Percentiles rank a stretch among this genome's conserved stretches.
These are phyloP conservation scores for Baccha elongata DNA, from an alignment of 2,888 invertebrate genomes.

Conservation along the genomic window DNA sequence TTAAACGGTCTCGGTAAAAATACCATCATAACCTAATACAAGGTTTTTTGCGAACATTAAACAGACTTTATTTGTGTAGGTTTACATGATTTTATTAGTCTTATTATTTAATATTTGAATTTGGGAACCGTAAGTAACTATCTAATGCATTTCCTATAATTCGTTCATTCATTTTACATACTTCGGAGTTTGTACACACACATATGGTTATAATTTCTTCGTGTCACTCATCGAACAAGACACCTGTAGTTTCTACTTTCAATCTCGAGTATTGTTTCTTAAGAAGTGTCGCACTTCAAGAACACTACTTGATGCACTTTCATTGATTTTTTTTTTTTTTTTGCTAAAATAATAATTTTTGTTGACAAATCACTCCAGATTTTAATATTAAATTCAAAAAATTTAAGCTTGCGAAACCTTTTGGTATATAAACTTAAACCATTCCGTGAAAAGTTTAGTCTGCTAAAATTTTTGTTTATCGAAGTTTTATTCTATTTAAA, in stretches of 20 bases:
- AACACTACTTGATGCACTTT: background rate
- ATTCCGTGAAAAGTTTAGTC: background rate
- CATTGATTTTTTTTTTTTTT: too few species aligned
- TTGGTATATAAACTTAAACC: constrained; percentile 22
- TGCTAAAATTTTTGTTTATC: background rate
- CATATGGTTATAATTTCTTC: background rate
- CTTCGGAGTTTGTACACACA: too few species aligned
- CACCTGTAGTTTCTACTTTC: constrained; percentile 1
- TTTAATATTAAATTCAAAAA: constrained; percentile 9
- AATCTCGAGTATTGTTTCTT: constrained; percentile 18
- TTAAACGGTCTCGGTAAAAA: too few species aligned
- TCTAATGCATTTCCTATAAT: too few species aligned
- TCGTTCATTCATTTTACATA: too few species aligned
- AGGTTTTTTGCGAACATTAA: too few species aligned
- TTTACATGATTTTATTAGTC: too few species aligned
- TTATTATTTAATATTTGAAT: too few species aligned
- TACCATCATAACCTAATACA: too few species aligned
- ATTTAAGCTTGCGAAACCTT: background rate
- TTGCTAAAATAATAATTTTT: constrained; percentile 21
- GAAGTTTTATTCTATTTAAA: constrained; percentile 8
- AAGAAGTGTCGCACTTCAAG: constrained; percentile 28
- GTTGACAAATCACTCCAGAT: constrained; percentile 48
- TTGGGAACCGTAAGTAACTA: too few species aligned
- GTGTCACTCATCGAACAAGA: background rate
- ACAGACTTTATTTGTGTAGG: too few species aligned